Evolutionary conservation across 35 echinoderm and acorn worm species (phyloP).

Genomic region (Anneissia japonica): DNA sequence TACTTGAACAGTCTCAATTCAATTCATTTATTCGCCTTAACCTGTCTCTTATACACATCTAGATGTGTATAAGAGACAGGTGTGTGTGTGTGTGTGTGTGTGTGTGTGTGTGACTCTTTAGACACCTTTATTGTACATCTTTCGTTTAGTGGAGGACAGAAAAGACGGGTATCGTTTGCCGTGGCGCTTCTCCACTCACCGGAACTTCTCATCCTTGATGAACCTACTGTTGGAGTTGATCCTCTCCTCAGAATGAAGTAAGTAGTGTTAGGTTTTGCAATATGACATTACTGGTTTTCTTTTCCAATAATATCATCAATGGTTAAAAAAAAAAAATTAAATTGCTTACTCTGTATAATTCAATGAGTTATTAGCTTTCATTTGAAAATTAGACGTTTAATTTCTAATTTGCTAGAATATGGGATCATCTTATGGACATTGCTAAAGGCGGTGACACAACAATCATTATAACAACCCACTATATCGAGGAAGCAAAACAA

Average conservation of each 20-base stretch:
- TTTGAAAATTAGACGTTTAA: no score
- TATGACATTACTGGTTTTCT: no score
- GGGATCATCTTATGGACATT: conserved; percentile 83
- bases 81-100: no score
- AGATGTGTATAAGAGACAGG: no score
- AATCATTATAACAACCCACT: conserved; percentile 96
- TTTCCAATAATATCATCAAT: no score
- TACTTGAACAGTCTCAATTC: no score
- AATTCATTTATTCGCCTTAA: no score
- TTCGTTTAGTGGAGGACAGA: conserved; percentile 88
- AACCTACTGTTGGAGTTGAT: conserved; percentile 95
- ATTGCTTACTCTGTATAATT: no score
- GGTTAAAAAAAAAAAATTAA: no score
- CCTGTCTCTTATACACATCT: no score
- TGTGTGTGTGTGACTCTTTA: no score
- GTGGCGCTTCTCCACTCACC: conserved; percentile 81
- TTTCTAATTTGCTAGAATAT: conserved; percentile 47
- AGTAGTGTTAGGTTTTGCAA: neutral
- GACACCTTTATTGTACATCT: neutral
- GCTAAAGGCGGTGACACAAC: conserved; percentile 66
- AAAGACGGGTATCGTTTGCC: conserved; percentile 79
- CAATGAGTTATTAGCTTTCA: no score
- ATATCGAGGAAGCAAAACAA: conserved; percentile 94
- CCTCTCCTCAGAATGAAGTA: conserved; percentile 91
- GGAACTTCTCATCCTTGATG: conserved; percentile 90